Evolutionary conservation across 2,888 invertebrate genomes (phyloP).

Genomic region (Torymus tubicola): DNA sequence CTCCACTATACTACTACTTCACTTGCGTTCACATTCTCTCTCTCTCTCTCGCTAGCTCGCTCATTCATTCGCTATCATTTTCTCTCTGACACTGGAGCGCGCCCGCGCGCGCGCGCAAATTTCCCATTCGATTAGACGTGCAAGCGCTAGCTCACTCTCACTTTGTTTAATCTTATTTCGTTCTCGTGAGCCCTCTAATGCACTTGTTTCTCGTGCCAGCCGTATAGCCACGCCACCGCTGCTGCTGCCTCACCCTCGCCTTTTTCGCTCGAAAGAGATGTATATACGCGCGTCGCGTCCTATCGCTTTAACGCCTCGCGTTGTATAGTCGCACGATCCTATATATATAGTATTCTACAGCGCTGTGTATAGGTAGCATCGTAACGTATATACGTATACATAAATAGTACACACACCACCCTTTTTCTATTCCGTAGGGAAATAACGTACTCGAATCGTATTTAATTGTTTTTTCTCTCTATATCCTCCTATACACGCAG

Average conservation of each 20-base stretch:
- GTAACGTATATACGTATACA: background rate
- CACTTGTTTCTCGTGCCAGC: too few species aligned
- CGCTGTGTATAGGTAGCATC: background rate
- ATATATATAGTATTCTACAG: background rate
- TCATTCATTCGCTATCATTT: background rate
- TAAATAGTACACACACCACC: background rate
- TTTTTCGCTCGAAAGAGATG: too few species aligned
- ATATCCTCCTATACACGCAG: too few species aligned
- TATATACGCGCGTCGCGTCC: too few species aligned
- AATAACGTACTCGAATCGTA: slow-evolving; percentile 13
- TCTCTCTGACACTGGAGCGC: background rate
- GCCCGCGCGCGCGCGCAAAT: slow-evolving; percentile 4
- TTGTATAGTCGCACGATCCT: background rate
- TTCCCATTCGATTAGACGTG: slow-evolving; percentile 29
- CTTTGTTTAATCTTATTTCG: slow-evolving; percentile 23
- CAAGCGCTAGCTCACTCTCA: too few species aligned
- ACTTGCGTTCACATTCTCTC: slow-evolving; percentile 21
- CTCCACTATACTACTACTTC: background rate
- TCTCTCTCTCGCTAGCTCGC: slow-evolving; percentile 1
- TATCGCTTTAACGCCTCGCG: slow-evolving; percentile 17
- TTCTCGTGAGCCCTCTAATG: background rate
- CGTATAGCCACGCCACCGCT: too few species aligned
- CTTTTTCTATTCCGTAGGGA: background rate
- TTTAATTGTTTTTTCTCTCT: slow-evolving; percentile 32
- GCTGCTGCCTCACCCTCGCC: too few species aligned